phyloP scores from a whole-genome alignment of 2,888 invertebrate genomes.

The Pegoplata infirma region DNA sequence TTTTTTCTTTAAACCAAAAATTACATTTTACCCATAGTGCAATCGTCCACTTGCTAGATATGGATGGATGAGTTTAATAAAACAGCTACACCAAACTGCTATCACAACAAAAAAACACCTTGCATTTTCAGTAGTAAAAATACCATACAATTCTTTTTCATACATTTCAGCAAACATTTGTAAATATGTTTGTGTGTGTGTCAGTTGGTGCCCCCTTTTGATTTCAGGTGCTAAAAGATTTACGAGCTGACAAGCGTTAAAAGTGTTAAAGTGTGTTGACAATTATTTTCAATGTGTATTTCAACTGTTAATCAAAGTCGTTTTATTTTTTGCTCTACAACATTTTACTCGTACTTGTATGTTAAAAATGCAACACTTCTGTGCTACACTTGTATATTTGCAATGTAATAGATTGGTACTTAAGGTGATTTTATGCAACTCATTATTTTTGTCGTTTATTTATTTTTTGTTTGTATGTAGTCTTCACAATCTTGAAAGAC shows the following conservation, averaged over 20 bases:
- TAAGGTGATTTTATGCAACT: conserved; percentile 42
- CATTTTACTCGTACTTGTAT: background rate
- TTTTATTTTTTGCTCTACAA: conserved; percentile 19
- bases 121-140: conserved; percentile 49
- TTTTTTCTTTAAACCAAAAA: too few species aligned
- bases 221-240: conserved; percentile 63
- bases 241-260: conserved; percentile 64
- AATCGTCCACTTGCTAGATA: conserved; percentile 15
- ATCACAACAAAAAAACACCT: conserved; percentile 38
- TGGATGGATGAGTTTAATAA: conserved; percentile 29
- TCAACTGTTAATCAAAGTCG: conserved; percentile 60
- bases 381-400: conserved; percentile 49
- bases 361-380: conserved; percentile 36
- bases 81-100: background rate
- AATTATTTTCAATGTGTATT: conserved; percentile 62
- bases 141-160: background rate
- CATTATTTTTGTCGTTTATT: conserved; percentile 34
- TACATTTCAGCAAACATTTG: background rate
- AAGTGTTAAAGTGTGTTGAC: conserved; percentile 63
- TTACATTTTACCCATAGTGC: too few species aligned
- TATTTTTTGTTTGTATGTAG: too few species aligned
- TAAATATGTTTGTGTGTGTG: background rate
- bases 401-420: conserved; percentile 25
- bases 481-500: background rate
- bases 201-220: conserved; percentile 24